A percentile compares a stretch with the other conserved stretches of the same genome.
Conservation (phyloP, 2,888 invertebrate species). For the Phania funesta region DNA sequence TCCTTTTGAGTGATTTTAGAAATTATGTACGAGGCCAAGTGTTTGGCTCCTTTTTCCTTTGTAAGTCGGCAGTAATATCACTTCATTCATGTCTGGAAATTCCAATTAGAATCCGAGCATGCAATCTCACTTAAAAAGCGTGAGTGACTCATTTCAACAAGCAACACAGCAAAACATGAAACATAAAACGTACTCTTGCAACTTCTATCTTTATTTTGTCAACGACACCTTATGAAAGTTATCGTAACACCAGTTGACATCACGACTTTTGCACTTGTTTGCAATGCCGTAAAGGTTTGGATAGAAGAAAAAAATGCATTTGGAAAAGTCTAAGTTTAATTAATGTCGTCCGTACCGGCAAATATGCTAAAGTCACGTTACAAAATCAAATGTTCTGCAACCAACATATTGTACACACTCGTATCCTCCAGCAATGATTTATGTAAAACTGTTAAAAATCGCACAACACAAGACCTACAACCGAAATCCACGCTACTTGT, state of each 20-base stretch:
- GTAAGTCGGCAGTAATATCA: too few relatives aligned
- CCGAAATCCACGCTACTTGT: constrained; percentile 38
- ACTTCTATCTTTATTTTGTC: constrained; percentile 42
- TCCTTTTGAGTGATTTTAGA: too few relatives aligned
- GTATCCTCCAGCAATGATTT: constrained; percentile 49
- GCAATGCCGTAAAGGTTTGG: constrained; percentile 7
- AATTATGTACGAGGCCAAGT: too few relatives aligned
- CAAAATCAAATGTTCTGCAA: constrained; percentile 19
- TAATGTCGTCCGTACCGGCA: constrained; percentile 50
- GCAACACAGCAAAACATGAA: background rate
- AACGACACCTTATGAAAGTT: constrained; percentile 44
- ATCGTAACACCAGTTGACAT: constrained; percentile 47
- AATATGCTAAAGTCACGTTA: constrained; percentile 63
- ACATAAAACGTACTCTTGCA: background rate
- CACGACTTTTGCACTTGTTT: constrained; percentile 17
- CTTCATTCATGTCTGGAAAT: too few relatives aligned
- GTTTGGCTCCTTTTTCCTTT: too few relatives aligned
- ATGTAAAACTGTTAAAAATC: constrained; percentile 59
- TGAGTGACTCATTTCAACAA: background rate
- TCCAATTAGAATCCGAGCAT: too few relatives aligned
- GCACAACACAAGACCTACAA: constrained; percentile 52
- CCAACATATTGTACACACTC: background rate
- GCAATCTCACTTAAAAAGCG: too few relatives aligned
- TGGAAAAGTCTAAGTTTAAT: constrained; percentile 55
- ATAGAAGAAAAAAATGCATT: background rate